Evolutionary conservation across 1,140 invertebrate species (phyloP).

Genomic region (Drosophila carrolli): DNA sequence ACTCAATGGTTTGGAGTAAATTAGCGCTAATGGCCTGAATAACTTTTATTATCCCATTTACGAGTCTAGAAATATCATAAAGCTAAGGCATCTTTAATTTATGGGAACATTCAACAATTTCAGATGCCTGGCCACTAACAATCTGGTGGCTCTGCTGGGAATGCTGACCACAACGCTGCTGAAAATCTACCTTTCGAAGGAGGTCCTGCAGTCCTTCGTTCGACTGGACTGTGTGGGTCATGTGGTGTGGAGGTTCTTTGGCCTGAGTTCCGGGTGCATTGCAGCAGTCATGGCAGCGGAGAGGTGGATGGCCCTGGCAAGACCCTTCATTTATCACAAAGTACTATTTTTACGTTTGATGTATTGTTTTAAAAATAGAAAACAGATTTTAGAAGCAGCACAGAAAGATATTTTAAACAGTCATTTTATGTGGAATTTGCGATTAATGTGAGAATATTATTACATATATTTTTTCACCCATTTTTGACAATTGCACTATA

Average conservation of each 20-base stretch:
- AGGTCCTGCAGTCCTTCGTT: constrained; percentile 68
- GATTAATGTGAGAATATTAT: no score
- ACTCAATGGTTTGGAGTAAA: not conserved
- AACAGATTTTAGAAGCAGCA: no score
- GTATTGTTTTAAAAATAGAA: not conserved
- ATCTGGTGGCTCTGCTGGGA: constrained; percentile 90
- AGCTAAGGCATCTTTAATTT: constrained; percentile 30
- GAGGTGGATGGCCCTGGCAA: constrained; percentile 92
- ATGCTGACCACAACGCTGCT: constrained; percentile 87
- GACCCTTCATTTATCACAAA: constrained; percentile 95
- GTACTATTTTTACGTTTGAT: constrained; percentile 84
- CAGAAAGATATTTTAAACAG: no score
- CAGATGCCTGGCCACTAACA: constrained; percentile 90
- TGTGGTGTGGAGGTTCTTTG: constrained; percentile 92
- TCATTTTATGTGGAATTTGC: no score
- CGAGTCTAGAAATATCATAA: constrained; percentile 15
- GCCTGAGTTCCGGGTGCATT: constrained; percentile 93
- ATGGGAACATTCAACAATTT: constrained; percentile 24
- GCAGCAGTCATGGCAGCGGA: constrained; percentile 94
- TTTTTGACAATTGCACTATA: no score
- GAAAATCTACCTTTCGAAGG: constrained; percentile 79
- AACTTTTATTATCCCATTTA: constrained; percentile 62
- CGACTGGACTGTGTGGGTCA: constrained; percentile 88
- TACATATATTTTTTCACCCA: no score
- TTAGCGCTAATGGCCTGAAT: constrained; percentile 42